Conservation (phyloP, 1,140 invertebrate species). For the Neotoxoptera formosana region DNA sequence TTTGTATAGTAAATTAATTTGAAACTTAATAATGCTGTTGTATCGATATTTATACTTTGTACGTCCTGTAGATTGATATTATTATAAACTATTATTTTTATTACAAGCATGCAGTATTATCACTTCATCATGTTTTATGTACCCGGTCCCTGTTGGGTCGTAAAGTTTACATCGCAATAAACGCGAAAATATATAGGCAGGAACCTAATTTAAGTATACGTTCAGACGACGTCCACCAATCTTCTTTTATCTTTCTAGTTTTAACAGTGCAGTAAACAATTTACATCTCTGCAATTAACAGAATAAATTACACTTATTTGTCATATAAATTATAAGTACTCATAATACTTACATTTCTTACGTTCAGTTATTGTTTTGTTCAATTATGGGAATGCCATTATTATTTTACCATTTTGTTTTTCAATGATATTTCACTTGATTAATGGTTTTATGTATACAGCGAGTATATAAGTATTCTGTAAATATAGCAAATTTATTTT, state of each 20-base stretch:
- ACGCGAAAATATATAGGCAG: not conserved
- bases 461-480: too few species aligned
- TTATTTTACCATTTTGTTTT: not conserved
- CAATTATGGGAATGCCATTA: not conserved
- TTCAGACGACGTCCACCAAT: not conserved
- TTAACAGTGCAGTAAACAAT: not conserved
- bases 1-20: too few species aligned
- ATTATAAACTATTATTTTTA: not conserved
- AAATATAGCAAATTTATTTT: not conserved
- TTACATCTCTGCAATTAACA: not conserved
- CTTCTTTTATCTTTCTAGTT: not conserved
- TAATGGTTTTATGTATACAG: too few species aligned
- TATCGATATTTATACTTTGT: not conserved
- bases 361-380: not conserved
- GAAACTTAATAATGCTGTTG: too few species aligned
- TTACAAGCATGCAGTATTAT: not conserved
- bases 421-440: too few species aligned
- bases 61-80: not conserved
- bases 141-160: too few species aligned
- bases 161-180: not conserved
- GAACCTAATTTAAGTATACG: not conserved
- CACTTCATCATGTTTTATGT: not conserved
- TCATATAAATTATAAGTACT: not conserved
- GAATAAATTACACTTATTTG: not conserved
- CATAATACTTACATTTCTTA: not conserved